Conservation (phyloP, 2,888 invertebrate species). For the Gari tellinella region DNA sequence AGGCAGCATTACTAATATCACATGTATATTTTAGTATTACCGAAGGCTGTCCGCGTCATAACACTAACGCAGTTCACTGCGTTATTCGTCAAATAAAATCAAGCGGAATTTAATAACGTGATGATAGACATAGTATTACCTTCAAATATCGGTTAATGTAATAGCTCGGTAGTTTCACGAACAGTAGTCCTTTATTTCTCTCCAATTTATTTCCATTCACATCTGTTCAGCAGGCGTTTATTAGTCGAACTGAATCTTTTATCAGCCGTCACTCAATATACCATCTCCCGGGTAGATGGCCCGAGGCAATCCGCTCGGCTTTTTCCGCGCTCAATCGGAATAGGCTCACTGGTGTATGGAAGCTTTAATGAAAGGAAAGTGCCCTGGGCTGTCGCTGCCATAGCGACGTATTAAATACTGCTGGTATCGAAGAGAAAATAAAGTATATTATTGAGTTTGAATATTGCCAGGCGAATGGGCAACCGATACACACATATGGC, state of each 20-base stretch:
- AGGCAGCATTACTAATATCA: too few species aligned
- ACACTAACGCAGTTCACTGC: too few species aligned
- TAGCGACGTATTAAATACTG: constrained; percentile 52
- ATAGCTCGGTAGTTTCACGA: too few species aligned
- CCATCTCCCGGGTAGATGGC: constrained; percentile 6
- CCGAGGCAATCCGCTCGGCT: constrained; percentile 1
- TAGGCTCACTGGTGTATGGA: background rate
- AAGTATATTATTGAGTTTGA: constrained; percentile 57
- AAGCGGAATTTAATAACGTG: too few species aligned
- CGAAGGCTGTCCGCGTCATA: too few species aligned
- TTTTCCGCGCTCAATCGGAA: constrained; percentile 12
- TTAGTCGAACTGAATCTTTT: constrained; percentile 6
- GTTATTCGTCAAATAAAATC: too few species aligned
- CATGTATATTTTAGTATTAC: too few species aligned
- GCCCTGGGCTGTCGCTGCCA: constrained; percentile 45
- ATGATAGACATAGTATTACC: too few species aligned
- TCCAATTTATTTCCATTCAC: background rate
- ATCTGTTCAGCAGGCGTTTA: constrained; percentile 4
- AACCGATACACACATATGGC: background rate
- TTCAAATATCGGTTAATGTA: too few species aligned
- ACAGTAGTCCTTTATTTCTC: too few species aligned
- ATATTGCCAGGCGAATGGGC: constrained; percentile 36
- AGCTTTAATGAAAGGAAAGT: constrained; percentile 12
- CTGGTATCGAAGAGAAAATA: constrained; percentile 24
- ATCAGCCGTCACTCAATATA: constrained; percentile 7